These are phyloP conservation scores for Drosophila truncata DNA, from an alignment of 1,140 invertebrate species.

Conservation along the genomic window DNA sequence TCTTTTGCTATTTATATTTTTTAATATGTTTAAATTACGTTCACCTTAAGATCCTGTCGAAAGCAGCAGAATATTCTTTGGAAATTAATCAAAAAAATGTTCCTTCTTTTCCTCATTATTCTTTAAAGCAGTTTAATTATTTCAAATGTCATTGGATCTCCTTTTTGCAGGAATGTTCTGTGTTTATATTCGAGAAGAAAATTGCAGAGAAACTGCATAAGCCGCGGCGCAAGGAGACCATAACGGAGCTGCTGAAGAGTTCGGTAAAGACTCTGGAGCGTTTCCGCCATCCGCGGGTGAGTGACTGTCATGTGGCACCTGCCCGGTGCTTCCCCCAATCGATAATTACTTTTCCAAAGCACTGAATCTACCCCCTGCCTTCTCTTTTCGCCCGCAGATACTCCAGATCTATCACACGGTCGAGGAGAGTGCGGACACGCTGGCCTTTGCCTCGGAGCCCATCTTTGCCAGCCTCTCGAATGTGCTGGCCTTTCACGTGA, in stretches of 20 bases:
- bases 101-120: not conserved
- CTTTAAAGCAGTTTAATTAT: not conserved
- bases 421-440: constrained; percentile 93
- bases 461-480: constrained; percentile 95
- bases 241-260: constrained; percentile 94
- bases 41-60: not conserved
- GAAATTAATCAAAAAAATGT: not conserved
- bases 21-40: not conserved
- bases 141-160: not conserved
- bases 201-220: constrained; percentile 97
- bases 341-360: constrained; percentile 43
- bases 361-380: not conserved
- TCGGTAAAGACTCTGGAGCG: constrained; percentile 93
- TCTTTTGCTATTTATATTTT: not conserved
- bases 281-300: constrained; percentile 94
- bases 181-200: constrained; percentile 98
- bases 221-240: constrained; percentile 95
- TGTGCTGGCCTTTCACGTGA: constrained; percentile 91
- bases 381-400: constrained; percentile 85
- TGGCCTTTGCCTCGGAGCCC: constrained; percentile 97
- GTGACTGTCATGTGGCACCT: not conserved
- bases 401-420: constrained; percentile 91
- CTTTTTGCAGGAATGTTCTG: constrained; percentile 94
- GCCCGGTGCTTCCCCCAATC: constrained; percentile 4
- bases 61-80: not conserved